phyloP scores from a whole-genome alignment of 2,113 vertebrate genomes.

The Peromyscus maniculatus region DNA sequence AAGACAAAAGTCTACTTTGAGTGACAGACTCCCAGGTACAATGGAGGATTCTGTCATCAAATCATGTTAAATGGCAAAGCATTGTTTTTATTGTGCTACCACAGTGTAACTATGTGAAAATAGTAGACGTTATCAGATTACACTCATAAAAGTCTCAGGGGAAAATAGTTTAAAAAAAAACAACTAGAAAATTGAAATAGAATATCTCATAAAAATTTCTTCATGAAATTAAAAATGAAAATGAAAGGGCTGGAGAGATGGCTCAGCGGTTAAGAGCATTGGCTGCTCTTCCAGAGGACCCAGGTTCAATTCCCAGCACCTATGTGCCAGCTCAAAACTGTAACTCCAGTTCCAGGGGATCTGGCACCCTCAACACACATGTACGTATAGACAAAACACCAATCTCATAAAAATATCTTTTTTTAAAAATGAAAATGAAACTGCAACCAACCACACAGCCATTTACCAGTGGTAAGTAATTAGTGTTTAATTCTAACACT shows the following conservation, averaged over 20 bases:
- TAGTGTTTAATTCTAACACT: neutral
- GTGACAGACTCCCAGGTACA: neutral
- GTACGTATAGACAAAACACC: neutral
- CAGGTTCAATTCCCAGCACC: neutral
- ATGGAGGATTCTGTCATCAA: neutral
- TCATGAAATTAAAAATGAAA: conserved; percentile 32
- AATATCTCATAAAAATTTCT: conserved; percentile 31
- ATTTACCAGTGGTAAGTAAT: neutral
- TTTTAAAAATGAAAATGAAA: neutral
- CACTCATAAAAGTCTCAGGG: neutral
- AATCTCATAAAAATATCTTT: neutral
- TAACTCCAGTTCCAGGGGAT: neutral
- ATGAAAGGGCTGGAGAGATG: neutral
- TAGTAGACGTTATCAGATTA: neutral
- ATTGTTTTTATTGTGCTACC: conserved; percentile 22
- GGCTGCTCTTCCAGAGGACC: neutral
- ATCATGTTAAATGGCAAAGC: neutral
- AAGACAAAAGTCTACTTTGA: neutral
- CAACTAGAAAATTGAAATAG: neutral
- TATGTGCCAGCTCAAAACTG: neutral
- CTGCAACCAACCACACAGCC: neutral
- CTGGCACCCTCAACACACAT: neutral
- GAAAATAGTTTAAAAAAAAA: conserved; percentile 31
- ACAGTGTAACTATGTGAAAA: neutral
- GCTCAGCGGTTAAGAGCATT: neutral